phyloP scores from a whole-genome alignment of 2,113 vertebrate genomes.

The Rhegmatorhina hoffmannsi region DNA sequence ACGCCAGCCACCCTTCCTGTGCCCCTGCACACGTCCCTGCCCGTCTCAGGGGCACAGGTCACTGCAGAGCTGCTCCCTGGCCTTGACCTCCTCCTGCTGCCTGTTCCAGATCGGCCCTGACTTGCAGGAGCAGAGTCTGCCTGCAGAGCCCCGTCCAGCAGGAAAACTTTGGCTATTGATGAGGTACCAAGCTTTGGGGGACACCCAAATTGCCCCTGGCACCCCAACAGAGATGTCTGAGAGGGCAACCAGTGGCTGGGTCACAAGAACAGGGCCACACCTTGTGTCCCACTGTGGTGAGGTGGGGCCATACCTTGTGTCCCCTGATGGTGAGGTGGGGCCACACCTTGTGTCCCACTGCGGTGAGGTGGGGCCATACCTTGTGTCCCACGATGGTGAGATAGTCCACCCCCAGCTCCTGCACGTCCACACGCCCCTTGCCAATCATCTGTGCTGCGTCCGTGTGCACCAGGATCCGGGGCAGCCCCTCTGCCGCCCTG shows the following conservation, averaged over 20 bases:
- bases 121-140: neutral
- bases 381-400: slow-evolving; percentile 96
- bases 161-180: neutral
- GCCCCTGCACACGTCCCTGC: neutral
- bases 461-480: slow-evolving; percentile 85
- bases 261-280: rapidly evolving
- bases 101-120: neutral
- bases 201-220: neutral
- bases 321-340: slow-evolving; percentile 44
- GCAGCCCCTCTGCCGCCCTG: slow-evolving; percentile 1
- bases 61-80: neutral
- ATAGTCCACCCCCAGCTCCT: slow-evolving; percentile 89
- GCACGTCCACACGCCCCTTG: slow-evolving; percentile 85
- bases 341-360: slow-evolving; percentile 81
- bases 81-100: neutral
- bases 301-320: slow-evolving; percentile 83
- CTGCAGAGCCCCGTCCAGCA: neutral
- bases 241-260: rapidly evolving
- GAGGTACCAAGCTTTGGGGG: neutral
- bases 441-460: slow-evolving; percentile 94
- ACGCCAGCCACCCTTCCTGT: neutral
- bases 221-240: neutral
- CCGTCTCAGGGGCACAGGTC: neutral
- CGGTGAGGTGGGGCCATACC: slow-evolving; percentile 64
- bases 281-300: neutral